Conservation (phyloP, 2,888 invertebrate species). For the Cloeon dipterum region DNA sequence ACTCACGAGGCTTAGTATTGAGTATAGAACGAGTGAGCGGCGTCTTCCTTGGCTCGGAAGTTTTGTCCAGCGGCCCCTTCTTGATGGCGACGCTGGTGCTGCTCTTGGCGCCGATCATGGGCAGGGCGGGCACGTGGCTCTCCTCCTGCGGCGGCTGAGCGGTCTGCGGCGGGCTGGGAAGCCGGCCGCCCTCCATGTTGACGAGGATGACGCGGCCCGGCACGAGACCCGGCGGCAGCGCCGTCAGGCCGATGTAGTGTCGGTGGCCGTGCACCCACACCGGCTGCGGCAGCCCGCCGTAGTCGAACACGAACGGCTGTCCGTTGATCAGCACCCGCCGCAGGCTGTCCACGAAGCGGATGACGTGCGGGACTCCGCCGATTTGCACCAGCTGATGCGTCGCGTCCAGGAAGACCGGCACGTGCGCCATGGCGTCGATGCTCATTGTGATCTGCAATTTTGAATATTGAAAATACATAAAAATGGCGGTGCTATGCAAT, state of each 20-base stretch:
- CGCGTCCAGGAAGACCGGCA: slow-evolving; percentile 62
- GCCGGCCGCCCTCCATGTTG: slow-evolving; percentile 42
- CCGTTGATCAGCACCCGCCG: slow-evolving; percentile 57
- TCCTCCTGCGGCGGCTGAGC: slow-evolving; percentile 4
- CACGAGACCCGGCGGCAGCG: slow-evolving; percentile 44
- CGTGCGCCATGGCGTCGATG: slow-evolving; percentile 53
- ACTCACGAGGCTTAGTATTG: background rate
- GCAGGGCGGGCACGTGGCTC: slow-evolving; percentile 14
- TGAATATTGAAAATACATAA: too few relatives aligned
- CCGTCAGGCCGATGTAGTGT: slow-evolving; percentile 55
- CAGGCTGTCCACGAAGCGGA: slow-evolving; percentile 59
- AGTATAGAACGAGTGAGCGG: background rate
- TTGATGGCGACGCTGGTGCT: too few relatives aligned
- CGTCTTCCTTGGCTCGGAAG: background rate
- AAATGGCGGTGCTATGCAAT: too few relatives aligned
- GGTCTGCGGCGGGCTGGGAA: slow-evolving; percentile 13
- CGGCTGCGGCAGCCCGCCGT: slow-evolving; percentile 63
- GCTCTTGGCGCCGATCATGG: slow-evolving; percentile 12
- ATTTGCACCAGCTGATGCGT: slow-evolving; percentile 58
- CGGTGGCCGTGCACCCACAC: slow-evolving; percentile 48
- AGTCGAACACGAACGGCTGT: slow-evolving; percentile 24
- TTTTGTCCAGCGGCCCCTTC: background rate
- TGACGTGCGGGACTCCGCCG: slow-evolving; percentile 42
- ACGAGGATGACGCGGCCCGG: slow-evolving; percentile 45
- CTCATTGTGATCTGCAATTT: slow-evolving; percentile 64